Conservation (phyloP, 2,888 invertebrate species). For the Synergus umbraculus region DNA sequence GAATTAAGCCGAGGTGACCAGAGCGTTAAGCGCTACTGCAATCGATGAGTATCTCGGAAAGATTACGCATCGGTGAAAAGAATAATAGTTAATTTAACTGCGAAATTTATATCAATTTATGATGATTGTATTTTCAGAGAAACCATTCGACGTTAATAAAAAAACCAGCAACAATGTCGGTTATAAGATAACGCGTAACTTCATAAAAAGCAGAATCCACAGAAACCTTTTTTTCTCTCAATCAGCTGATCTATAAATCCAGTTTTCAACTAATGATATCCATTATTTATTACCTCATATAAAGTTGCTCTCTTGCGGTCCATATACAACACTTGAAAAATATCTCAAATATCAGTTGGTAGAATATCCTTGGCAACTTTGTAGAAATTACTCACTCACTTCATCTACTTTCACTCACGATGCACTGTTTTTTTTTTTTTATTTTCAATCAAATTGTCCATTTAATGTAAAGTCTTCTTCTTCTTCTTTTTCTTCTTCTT, state of each 20-base stretch:
- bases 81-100: slow-evolving; percentile 36
- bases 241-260: slow-evolving; percentile 52
- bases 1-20: slow-evolving; percentile 46
- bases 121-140: no score
- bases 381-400: slow-evolving; percentile 64
- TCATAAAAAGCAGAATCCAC: not conserved
- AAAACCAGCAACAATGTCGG: not conserved
- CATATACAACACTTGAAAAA: slow-evolving; percentile 57
- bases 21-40: slow-evolving; percentile 53
- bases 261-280: slow-evolving; percentile 13
- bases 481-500: not conserved
- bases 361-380: slow-evolving; percentile 55
- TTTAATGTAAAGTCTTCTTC: not conserved
- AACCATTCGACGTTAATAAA: not conserved
- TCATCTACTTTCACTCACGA: slow-evolving; percentile 58
- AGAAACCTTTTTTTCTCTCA: not conserved
- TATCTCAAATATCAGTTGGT: slow-evolving; percentile 53
- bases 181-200: not conserved
- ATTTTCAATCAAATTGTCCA: not conserved
- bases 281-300: slow-evolving; percentile 59
- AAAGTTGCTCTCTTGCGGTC: slow-evolving; percentile 48
- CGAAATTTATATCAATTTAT: slow-evolving; percentile 3
- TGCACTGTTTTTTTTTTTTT: slow-evolving; percentile 53
- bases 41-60: slow-evolving; percentile 54
- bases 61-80: slow-evolving; percentile 45